Evolutionary conservation across 2,797 vertebrate genomes (phyloP), one percentile per base, ranked within the genome.

Genomic region (Coregonus suidteri): DNA sequence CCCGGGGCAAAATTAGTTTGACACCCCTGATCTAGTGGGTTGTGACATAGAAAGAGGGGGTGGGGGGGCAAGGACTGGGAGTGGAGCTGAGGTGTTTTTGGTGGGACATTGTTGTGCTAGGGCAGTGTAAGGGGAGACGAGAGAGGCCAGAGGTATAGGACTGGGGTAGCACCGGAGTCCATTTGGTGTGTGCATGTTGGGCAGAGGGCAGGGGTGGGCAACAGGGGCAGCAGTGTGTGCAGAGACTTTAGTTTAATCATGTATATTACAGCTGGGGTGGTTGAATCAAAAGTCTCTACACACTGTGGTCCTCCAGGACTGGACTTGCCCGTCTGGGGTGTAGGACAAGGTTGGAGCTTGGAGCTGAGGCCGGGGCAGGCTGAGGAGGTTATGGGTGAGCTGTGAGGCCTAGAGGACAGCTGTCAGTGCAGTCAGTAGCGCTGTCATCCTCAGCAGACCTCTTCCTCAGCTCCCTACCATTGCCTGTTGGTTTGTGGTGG

Each of bases 391-490:
- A 68, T 34, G 34, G 66, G 66, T 35, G 30, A 37, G 31, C 14
- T 30, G 30, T 68, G 30, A 30, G 15, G 30, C n/a, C 93, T 97
- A 98, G 91, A 95, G 95, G 75, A 67, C 97, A 98, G 92, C 96
- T 95, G 2, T 94, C 91, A 85, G 88, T 88, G 92, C 94, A 94
- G 90, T 95, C 83, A 79, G 87, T 93, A 84, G 91, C 69, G 77
- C 88, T 91, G 51, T 96, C 94, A 83, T 81, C 90, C 90, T 91
- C 91, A 77, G 90, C 88, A 0, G 96, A 95, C 84, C 96, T 95
- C 91, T 96, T 97, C 94, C 85, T 94, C 88, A 96, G 95, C 95
- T 98, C 96, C 86, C 90, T 94, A 88, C 94, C 96, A 0, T 92
- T 90, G 86, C 95, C 79, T 85, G 84, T 89, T 87, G 82, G 59